Percentiles rank a stretch among this genome's conserved stretches.
These are phyloP conservation scores for Limnephilus auricula DNA, from an alignment of 2,888 invertebrate genomes.

Conservation along the genomic window DNA sequence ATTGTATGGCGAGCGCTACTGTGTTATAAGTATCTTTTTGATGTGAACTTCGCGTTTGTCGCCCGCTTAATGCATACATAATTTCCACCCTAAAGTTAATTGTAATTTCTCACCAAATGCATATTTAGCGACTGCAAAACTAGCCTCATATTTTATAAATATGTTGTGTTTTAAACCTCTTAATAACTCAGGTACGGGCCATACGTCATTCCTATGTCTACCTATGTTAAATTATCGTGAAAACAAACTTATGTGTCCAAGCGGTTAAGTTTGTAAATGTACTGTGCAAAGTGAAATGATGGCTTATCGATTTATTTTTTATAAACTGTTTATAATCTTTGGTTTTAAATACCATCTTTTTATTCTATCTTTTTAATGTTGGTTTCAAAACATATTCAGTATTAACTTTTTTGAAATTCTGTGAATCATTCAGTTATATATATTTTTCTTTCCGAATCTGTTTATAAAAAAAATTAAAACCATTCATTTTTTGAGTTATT, in stretches of 20 bases:
- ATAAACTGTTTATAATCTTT: not conserved
- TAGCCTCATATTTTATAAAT: not conserved
- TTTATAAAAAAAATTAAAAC: not conserved
- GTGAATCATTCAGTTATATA: not conserved
- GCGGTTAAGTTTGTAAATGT: not conserved
- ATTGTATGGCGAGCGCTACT: no score
- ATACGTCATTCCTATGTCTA: no score
- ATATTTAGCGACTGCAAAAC: not conserved
- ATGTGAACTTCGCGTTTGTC: no score
- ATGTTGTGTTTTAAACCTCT: not conserved
- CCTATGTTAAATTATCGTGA: no score
- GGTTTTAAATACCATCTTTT: not conserved
- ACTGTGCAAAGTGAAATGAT: not conserved
- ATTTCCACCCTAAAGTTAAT: not conserved
- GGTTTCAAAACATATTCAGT: not conserved
- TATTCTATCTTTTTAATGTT: not conserved
- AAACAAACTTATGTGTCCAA: no score
- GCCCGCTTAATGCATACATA: not conserved
- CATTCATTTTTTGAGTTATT: not conserved
- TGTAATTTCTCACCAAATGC: not conserved
- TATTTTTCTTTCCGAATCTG: not conserved
- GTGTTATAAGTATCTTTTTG: no score
- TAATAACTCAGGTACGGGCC: no score
- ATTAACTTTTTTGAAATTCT: not conserved
- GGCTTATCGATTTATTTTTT: not conserved